Conservation (phyloP, 1,140 invertebrate species). For the Lineus longissimus region DNA sequence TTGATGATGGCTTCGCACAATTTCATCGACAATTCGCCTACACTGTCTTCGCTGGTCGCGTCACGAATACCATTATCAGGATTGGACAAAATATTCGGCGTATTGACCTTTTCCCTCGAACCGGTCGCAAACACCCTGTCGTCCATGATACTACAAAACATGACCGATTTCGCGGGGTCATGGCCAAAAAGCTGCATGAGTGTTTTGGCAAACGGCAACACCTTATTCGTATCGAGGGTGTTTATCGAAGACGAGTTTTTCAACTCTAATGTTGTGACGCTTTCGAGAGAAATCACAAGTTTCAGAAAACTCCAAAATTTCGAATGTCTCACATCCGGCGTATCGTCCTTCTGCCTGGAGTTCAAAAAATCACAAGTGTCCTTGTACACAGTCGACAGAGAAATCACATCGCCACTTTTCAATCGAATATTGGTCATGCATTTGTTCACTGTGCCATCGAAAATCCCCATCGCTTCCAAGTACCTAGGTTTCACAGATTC, state of each 20-base stretch:
- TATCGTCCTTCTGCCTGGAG: slow-evolving; percentile 5
- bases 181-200: not conserved
- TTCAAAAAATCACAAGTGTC: slow-evolving; percentile 6
- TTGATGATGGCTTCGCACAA: slow-evolving; percentile 4
- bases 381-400: slow-evolving; percentile 4
- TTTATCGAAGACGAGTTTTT: not conserved
- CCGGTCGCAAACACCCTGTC: slow-evolving; percentile 3
- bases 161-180: not conserved
- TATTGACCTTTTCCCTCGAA: not conserved
- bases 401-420: slow-evolving; percentile 1
- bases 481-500: slow-evolving; percentile 5
- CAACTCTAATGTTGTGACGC: not conserved
- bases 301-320: not conserved
- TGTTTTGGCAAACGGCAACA: not conserved
- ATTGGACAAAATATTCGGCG: not conserved
- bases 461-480: not conserved
- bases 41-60: not conserved
- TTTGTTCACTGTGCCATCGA: not conserved
- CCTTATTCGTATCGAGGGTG: slow-evolving; percentile 2
- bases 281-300: not conserved
- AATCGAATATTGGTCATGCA: not conserved
- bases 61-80: not conserved
- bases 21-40: not conserved
- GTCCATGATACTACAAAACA: slow-evolving; percentile 7
- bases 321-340: not conserved